phyloP scores from a whole-genome alignment of 2,797 vertebrate genomes.

The Amphiprion clarkii region DNA sequence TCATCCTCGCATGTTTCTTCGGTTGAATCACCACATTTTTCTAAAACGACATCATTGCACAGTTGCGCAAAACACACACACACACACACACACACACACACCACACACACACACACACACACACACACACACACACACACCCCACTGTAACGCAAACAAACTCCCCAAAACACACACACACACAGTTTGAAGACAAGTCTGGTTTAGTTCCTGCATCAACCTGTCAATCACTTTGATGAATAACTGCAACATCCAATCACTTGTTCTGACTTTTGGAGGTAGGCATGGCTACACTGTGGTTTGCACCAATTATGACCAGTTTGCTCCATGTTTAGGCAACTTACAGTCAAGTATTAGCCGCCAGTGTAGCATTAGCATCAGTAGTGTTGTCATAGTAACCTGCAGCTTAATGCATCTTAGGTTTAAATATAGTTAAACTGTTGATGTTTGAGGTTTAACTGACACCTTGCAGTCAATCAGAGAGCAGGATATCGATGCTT shows the following conservation, averaged over 20 bases:
- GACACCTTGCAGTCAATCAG: not conserved
- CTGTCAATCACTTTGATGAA: not conserved
- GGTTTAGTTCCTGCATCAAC: not conserved
- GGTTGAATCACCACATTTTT: conserved; percentile 69
- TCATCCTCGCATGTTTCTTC: conserved; percentile 45
- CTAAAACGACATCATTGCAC: conserved; percentile 42
- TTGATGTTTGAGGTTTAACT: not conserved
- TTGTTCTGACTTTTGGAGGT: not conserved
- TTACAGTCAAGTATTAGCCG: no score
- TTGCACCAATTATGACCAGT: not conserved
- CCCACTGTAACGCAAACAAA: conserved; percentile 13
- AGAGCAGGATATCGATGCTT: not conserved
- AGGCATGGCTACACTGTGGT: not conserved
- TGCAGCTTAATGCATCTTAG: not conserved
- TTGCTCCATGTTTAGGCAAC: not conserved
- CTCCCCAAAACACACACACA: conserved; percentile 32
- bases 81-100: conserved; percentile 24
- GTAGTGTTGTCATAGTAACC: not conserved
- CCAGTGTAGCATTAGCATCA: not conserved
- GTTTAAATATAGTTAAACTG: not conserved
- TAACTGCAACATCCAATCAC: not conserved
- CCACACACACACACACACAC: conserved; percentile 11
- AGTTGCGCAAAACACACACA: conserved; percentile 22
- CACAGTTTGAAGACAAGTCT: not conserved
- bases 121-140: conserved; percentile 8